Conservation (phyloP, 1,140 invertebrate species). For the Eubasilissa regina region DNA sequence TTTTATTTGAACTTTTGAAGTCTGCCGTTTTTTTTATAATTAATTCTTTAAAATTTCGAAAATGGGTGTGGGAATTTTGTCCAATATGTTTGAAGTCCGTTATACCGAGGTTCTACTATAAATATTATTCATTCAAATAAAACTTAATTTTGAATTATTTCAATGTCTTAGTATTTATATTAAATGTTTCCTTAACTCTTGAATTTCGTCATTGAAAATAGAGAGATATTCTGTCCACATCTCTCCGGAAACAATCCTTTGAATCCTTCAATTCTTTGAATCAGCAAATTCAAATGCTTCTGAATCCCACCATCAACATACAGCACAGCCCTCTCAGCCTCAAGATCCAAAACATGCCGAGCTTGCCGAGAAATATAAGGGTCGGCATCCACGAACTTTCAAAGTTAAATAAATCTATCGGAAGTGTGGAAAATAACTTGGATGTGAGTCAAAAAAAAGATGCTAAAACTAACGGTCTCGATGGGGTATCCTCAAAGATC, state of each 20-base stretch:
- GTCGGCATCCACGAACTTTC: conserved; percentile 13
- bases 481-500: neutral
- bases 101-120: too few species aligned
- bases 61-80: too few species aligned
- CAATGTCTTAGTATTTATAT: neutral
- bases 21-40: too few species aligned
- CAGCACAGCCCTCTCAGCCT: conserved; percentile 11
- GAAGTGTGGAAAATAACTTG: neutral
- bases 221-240: conserved; percentile 47
- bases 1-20: too few species aligned
- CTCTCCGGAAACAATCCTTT: conserved; percentile 43
- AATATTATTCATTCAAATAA: too few species aligned
- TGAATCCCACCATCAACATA: conserved; percentile 25
- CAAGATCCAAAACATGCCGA: conserved; percentile 19
- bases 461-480: neutral
- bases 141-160: neutral
- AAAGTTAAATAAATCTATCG: conserved; percentile 5
- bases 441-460: conserved; percentile 24
- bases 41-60: too few species aligned
- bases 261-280: conserved; percentile 47
- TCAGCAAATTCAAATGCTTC: conserved; percentile 49
- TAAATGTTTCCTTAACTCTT: conserved; percentile 48
- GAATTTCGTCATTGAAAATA: conserved; percentile 25
- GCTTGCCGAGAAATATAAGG: conserved; percentile 6
- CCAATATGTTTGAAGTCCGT: too few species aligned